Conservation (phyloP, 2,113 vertebrate genomes). For the Xiphophorus maculatus region DNA sequence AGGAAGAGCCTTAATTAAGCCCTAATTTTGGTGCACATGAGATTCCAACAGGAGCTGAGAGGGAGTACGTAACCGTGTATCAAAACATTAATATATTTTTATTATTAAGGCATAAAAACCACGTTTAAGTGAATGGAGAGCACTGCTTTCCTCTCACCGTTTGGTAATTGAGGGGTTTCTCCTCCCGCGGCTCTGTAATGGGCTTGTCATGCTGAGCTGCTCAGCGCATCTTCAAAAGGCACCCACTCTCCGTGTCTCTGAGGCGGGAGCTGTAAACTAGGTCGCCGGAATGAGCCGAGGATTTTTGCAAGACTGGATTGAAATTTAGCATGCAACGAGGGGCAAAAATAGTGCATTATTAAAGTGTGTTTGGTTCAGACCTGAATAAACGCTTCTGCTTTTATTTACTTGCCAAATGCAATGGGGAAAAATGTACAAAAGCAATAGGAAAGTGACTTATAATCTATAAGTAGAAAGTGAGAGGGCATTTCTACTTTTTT, state of each 20-base stretch:
- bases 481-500: not conserved
- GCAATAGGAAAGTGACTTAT: conserved; percentile 9
- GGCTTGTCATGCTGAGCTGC: conserved; percentile 70
- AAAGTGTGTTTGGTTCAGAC: conserved; percentile 32
- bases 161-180: conserved; percentile 62
- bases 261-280: conserved; percentile 71
- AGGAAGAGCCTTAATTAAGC: too few species aligned
- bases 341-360: conserved; percentile 61
- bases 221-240: conserved; percentile 73
- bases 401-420: conserved; percentile 27
- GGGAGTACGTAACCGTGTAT: conserved; percentile 1
- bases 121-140: conserved; percentile 50
- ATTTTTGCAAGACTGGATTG: conserved; percentile 63
- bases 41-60: not conserved
- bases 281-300: conserved; percentile 65
- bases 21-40: not conserved
- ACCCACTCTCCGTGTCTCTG: conserved; percentile 66
- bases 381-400: conserved; percentile 25
- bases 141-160: conserved; percentile 42
- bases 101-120: conserved; percentile 43
- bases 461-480: not conserved
- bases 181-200: conserved; percentile 63
- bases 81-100: conserved; percentile 25
- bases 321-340: conserved; percentile 37
- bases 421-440: conserved; percentile 1